phyloP scores from a whole-genome alignment of 2,113 vertebrate genomes.

The Boulengeromyrus knoepffleri region DNA sequence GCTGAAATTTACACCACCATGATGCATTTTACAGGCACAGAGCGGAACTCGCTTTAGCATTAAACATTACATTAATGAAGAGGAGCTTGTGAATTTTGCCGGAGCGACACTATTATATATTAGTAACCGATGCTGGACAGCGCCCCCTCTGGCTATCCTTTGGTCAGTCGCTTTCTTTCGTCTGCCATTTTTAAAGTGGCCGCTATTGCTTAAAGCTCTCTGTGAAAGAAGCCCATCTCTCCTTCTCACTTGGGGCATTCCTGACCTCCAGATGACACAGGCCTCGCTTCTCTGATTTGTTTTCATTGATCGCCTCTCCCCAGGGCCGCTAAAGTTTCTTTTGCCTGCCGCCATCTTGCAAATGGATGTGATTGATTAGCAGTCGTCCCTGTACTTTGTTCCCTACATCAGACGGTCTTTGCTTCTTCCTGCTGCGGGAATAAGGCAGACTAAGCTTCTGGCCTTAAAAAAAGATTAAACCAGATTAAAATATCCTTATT shows the following conservation, averaged over 20 bases:
- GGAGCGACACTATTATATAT: background rate
- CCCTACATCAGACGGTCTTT: background rate
- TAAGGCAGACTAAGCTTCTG: background rate
- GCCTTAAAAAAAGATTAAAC: background rate
- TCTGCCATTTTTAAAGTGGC: background rate
- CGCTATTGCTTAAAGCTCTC: background rate
- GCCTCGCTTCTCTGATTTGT: constrained; percentile 20
- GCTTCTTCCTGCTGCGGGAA: background rate
- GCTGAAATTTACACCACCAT: background rate
- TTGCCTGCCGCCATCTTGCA: background rate
- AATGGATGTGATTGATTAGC: constrained; percentile 13
- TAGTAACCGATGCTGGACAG: background rate
- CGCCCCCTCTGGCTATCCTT: background rate
- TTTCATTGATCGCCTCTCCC: background rate
- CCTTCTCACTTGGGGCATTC: background rate
- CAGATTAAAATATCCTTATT: background rate
- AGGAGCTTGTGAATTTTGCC: background rate
- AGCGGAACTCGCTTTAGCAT: background rate
- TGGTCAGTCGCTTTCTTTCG: background rate
- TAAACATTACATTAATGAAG: background rate
- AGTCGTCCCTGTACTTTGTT: constrained; percentile 6
- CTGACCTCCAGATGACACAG: background rate
- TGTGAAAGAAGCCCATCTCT: background rate
- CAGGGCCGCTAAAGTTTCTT: constrained; percentile 29
- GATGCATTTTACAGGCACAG: background rate